These are phyloP conservation scores for Epinotia nisella DNA, from an alignment of 2,888 invertebrate genomes.

Conservation along the genomic window DNA sequence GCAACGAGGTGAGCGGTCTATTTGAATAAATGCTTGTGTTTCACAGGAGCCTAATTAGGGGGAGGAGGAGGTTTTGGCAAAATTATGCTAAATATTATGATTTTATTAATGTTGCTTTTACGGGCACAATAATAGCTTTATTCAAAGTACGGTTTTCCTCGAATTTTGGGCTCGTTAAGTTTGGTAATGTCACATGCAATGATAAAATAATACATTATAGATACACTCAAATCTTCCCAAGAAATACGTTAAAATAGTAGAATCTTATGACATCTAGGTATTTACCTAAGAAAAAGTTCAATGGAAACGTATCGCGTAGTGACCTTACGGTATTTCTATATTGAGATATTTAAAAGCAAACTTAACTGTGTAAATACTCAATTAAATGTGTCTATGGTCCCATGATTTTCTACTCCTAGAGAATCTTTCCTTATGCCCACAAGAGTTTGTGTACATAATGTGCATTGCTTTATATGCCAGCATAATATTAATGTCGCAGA, in stretches of 20 bases:
- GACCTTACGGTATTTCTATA: no score
- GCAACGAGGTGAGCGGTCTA: conserved; percentile 40
- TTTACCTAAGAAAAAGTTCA: no score
- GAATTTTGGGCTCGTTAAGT: neutral
- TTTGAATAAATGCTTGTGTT: conserved; percentile 43
- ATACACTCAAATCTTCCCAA: no score
- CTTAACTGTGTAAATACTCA: no score
- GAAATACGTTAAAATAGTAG: no score
- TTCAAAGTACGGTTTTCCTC: neutral
- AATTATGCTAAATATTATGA: conserved; percentile 32
- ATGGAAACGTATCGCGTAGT: no score
- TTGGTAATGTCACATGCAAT: neutral
- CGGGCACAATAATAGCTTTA: conserved; percentile 8
- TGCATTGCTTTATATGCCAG: neutral
- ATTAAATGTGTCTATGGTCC: no score
- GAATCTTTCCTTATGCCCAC: no score
- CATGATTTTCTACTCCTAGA: no score
- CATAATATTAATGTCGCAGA: conserved; percentile 9
- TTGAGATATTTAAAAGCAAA: no score
- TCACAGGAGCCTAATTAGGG: conserved; percentile 31
- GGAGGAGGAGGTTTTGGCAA: conserved; percentile 17
- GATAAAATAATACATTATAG: no score
- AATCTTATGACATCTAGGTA: no score
- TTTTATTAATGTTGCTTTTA: conserved; percentile 34
- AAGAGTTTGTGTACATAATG: neutral